Evolutionary conservation across 2,113 vertebrate genomes (phyloP).

Genomic region (Oxyruncus cristatus): DNA sequence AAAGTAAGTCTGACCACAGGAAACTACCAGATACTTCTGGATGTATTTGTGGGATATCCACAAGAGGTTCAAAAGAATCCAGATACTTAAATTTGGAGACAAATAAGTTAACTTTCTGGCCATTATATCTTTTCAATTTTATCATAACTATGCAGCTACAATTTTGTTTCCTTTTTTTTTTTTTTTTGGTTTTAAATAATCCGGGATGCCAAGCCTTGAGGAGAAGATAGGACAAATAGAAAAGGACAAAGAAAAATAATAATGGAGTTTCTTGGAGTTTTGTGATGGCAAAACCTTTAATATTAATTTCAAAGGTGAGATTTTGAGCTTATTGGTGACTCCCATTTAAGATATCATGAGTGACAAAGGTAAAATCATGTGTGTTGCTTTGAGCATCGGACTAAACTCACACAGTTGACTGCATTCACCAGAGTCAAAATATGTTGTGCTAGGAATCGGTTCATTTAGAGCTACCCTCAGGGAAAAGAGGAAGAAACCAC

Average conservation of each 20-base stretch:
- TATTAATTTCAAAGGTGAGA: neutral
- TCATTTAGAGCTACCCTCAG: neutral
- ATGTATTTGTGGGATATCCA: neutral
- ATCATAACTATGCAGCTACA: neutral
- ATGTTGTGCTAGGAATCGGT: neutral
- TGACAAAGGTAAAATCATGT: rapidly evolving
- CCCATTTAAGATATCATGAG: neutral
- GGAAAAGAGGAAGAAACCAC: neutral
- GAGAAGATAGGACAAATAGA: neutral
- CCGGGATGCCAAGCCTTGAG: neutral
- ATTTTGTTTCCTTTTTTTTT: neutral
- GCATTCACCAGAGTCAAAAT: neutral
- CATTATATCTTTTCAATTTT: neutral
- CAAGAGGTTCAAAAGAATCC: neutral
- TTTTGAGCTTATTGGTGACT: neutral
- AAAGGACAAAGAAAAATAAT: neutral
- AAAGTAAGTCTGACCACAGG: neutral
- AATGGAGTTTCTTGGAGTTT: neutral
- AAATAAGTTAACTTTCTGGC: neutral
- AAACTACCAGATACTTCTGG: neutral
- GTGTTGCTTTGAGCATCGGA: neutral
- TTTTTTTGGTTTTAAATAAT: neutral
- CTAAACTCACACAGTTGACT: neutral
- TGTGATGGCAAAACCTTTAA: neutral
- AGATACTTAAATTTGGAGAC: neutral